Conservation (phyloP, 2,113 vertebrate genomes). For the Pollimyrus isidori region DNA sequence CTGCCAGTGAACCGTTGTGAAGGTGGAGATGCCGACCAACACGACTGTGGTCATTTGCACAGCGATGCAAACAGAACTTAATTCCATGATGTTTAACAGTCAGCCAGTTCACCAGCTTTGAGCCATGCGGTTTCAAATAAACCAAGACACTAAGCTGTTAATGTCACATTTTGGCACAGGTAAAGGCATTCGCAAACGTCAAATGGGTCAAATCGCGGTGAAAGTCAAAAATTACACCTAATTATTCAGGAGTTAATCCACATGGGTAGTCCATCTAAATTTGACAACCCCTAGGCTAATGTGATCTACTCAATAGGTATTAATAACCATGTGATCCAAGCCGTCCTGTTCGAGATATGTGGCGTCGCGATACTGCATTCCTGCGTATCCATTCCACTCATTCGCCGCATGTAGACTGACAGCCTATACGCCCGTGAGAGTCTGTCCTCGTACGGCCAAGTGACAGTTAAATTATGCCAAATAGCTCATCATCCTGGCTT, state of each 20-base stretch:
- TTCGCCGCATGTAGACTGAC: not conserved
- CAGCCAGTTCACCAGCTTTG: not conserved
- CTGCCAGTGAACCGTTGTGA: not conserved
- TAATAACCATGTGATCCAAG: not conserved
- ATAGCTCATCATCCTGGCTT: not conserved
- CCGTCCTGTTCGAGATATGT: not conserved
- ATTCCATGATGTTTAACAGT: not conserved
- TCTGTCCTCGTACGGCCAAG: not conserved
- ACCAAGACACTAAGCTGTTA: not conserved
- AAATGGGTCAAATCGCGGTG: not conserved
- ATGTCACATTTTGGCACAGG: not conserved
- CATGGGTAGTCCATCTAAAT: slow-evolving; percentile 3
- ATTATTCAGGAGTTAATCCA: slow-evolving; percentile 5
- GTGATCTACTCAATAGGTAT: slow-evolving; percentile 4
- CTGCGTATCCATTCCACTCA: not conserved
- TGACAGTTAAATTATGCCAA: not conserved
- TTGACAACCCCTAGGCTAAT: not conserved
- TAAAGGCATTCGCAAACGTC: not conserved
- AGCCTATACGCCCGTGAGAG: not conserved
- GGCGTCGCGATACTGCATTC: not conserved
- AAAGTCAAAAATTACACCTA: not conserved
- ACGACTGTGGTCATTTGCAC: not conserved
- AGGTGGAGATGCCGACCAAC: not conserved
- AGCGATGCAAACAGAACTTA: not conserved
- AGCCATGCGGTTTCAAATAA: not conserved